Evolutionary conservation across 1,140 invertebrate genomes (phyloP).

Genomic region (Leptoteleia sp.): DNA sequence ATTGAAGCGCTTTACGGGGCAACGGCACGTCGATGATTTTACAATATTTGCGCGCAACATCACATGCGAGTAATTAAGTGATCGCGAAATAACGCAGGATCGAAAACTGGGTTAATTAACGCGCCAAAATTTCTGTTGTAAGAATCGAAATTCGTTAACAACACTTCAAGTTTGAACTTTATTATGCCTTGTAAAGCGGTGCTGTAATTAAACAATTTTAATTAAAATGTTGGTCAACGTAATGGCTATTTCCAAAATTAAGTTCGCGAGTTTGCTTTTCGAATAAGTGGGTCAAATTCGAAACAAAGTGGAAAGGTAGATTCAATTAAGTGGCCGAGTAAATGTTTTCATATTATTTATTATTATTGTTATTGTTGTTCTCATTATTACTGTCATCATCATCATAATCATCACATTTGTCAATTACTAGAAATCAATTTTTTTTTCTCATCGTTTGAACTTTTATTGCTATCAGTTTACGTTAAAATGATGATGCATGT

Average conservation of each 20-base stretch:
- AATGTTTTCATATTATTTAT: background rate
- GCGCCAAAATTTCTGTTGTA: background rate
- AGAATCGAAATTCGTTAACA: conserved; percentile 12
- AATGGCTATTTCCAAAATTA: conserved; percentile 3
- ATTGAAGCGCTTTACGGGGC: no score
- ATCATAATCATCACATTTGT: no score
- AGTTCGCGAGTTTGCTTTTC: background rate
- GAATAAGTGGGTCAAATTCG: conserved; percentile 4
- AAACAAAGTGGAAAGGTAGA: background rate
- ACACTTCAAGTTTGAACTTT: conserved; percentile 11
- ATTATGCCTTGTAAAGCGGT: conserved; percentile 1
- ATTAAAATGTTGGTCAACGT: conserved; percentile 15
- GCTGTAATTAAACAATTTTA: conserved; percentile 12
- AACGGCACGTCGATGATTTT: no score
- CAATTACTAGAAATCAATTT: no score
- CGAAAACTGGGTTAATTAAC: conserved; percentile 24
- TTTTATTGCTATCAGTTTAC: no score
- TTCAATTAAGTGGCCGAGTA: conserved; percentile 1
- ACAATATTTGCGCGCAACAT: background rate
- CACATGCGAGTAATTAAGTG: background rate
- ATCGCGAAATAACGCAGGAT: background rate
- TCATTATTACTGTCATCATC: background rate
- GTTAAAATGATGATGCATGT: background rate
- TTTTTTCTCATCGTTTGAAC: no score
- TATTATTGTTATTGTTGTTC: conserved; percentile 8